A percentile compares a stretch with the other conserved stretches of the same genome.
phyloP scores from a whole-genome alignment of 2,113 vertebrate genomes.

The Cinclus mexicanus region DNA sequence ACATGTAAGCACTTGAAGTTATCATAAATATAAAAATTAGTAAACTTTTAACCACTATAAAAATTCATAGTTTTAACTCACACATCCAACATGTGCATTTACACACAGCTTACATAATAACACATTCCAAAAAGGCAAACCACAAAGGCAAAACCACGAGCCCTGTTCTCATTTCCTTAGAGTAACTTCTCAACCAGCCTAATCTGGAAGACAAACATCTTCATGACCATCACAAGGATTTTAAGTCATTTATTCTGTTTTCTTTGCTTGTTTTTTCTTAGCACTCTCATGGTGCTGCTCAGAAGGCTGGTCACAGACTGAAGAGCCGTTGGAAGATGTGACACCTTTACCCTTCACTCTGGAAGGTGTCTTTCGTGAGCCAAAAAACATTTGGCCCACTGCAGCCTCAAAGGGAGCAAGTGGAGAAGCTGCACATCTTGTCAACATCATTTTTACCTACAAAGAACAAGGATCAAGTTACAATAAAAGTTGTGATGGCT shows the following conservation, averaged over 20 bases:
- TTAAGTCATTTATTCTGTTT: constrained; percentile 62
- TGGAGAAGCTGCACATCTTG: constrained; percentile 72
- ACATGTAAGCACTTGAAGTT: background rate
- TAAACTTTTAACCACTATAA: constrained; percentile 50
- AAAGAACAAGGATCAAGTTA: background rate
- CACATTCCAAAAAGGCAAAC: constrained; percentile 14
- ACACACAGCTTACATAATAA: constrained; percentile 15
- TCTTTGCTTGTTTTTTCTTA: constrained; percentile 71
- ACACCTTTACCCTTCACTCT: constrained; percentile 63
- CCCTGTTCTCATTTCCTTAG: constrained; percentile 9
- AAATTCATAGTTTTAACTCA: constrained; percentile 19
- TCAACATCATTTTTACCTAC: constrained; percentile 87
- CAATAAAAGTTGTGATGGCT: background rate
- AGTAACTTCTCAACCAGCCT: constrained; percentile 48
- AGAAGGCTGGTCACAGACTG: background rate
- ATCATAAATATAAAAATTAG: constrained; percentile 58
- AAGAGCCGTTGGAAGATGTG: constrained; percentile 44
- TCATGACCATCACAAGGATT: background rate
- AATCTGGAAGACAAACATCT: constrained; percentile 30
- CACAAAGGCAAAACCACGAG: background rate
- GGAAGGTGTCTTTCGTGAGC: constrained; percentile 58
- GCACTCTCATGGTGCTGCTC: background rate
- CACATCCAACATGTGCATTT: constrained; percentile 43
- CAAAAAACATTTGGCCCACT: constrained; percentile 81
- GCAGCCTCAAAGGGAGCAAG: constrained; percentile 80